Percentiles rank a stretch among this genome's conserved stretches.
Conservation (phyloP, 2,113 vertebrate genomes). For the Chaetodon auriga region DNA sequence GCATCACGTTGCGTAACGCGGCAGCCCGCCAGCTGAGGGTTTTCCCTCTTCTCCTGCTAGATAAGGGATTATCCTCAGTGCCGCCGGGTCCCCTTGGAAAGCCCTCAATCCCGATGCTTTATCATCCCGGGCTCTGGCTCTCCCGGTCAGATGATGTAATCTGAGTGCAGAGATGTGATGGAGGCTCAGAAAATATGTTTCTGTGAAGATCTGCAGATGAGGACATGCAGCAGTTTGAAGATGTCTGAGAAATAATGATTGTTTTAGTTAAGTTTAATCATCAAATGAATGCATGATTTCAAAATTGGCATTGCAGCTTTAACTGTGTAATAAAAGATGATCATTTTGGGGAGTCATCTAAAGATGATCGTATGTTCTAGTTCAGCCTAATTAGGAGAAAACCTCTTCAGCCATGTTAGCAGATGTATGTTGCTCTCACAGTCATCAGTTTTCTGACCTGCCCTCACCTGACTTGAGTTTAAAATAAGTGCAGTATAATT, state of each 20-base stretch:
- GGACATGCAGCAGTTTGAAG: not conserved
- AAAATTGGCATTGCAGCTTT: not conserved
- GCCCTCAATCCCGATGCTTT: constrained; percentile 33
- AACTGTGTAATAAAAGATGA: too few relatives aligned
- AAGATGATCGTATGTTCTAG: too few relatives aligned
- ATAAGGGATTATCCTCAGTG: constrained; percentile 64
- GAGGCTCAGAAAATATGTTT: not conserved
- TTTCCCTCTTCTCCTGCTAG: constrained; percentile 47
- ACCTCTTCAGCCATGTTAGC: too few relatives aligned
- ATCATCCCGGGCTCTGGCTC: constrained; percentile 35
- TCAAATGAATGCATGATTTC: not conserved
- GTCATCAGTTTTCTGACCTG: not conserved
- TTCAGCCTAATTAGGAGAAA: too few relatives aligned
- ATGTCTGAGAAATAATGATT: too few relatives aligned
- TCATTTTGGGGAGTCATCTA: too few relatives aligned
- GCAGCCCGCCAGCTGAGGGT: constrained; percentile 27
- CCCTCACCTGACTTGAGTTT: not conserved
- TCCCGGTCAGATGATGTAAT: constrained; percentile 46
- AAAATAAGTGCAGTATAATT: too few relatives aligned
- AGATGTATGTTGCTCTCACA: too few relatives aligned
- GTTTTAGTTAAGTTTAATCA: too few relatives aligned
- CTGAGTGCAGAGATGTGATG: not conserved
- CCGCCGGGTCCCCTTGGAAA: constrained; percentile 40
- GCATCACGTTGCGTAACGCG: constrained; percentile 48
- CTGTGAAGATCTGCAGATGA: constrained; percentile 23